A percentile compares a stretch with the other conserved stretches of the same genome.
phyloP scores from a whole-genome alignment of 2,888 invertebrate genomes.

The Netelia melanura region DNA sequence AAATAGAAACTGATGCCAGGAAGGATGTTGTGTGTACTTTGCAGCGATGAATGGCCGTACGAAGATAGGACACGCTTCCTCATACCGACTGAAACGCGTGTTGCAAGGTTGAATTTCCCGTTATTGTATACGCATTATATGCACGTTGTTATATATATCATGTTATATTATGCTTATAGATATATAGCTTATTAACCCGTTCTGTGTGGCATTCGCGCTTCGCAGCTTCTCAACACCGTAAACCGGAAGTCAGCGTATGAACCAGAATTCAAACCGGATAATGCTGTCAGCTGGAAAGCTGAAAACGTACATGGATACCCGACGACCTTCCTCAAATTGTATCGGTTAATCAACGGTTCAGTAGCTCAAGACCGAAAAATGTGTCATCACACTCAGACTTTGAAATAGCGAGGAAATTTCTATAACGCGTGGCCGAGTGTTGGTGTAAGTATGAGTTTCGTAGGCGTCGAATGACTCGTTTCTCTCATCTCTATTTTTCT shows the following conservation, averaged over 20 bases:
- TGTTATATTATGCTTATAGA: neutral
- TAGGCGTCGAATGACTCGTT: neutral
- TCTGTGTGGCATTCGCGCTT: constrained; percentile 15
- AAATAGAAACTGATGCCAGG: constrained; percentile 67
- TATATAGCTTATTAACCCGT: neutral
- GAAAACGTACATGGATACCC: constrained; percentile 4
- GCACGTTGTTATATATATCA: neutral
- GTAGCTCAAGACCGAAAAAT: neutral
- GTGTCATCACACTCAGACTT: neutral
- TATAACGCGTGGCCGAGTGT: neutral
- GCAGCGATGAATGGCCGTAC: constrained; percentile 64
- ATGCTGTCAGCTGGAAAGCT: constrained; percentile 7
- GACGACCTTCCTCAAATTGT: constrained; percentile 12
- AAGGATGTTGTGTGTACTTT: constrained; percentile 32
- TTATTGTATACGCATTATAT: constrained; percentile 13
- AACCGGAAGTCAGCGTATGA: constrained; percentile 54
- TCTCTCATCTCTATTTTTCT: constrained; percentile 3
- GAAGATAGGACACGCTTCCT: constrained; percentile 68
- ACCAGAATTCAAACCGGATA: constrained; percentile 9
- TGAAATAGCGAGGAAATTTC: neutral
- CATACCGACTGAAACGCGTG: constrained; percentile 60
- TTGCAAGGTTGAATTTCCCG: constrained; percentile 56
- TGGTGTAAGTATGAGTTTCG: constrained; percentile 9
- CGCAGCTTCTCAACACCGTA: constrained; percentile 1
- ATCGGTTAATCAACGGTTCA: neutral